Percentiles rank a stretch among this genome's conserved stretches.
These are phyloP conservation scores for Caloenas nicobarica DNA, from an alignment of 2,113 vertebrate genomes.

Conservation along the genomic window DNA sequence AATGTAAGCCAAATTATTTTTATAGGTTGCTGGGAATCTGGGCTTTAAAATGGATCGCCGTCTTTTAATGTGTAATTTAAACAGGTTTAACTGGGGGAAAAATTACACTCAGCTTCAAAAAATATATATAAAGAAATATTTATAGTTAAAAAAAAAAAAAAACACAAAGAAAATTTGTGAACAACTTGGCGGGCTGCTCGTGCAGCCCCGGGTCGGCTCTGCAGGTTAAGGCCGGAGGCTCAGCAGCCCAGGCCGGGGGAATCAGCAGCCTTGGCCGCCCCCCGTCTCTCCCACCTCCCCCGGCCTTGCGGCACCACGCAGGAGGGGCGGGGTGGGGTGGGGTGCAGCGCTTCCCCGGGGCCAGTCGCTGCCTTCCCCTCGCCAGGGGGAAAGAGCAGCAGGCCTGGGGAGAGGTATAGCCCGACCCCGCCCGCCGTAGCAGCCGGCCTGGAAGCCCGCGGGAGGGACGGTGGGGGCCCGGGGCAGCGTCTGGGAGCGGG, in stretches of 20 bases:
- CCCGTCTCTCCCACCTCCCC: not conserved
- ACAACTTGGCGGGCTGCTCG: not conserved
- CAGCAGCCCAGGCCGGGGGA: too few species aligned
- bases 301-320: not conserved
- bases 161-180: not conserved
- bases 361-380: too few species aligned
- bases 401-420: too few species aligned
- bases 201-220: too few species aligned
- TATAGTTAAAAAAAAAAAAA: not conserved
- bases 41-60: not conserved
- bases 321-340: too few species aligned
- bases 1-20: not conserved
- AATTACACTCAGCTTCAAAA: not conserved
- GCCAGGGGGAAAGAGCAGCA: not conserved
- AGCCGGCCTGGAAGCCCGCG: accelerated
- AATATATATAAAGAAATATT: not conserved
- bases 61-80: not conserved
- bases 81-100: not conserved
- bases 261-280: too few species aligned
- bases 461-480: too few species aligned
- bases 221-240: too few species aligned
- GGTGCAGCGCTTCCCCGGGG: accelerated
- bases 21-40: not conserved
- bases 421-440: too few species aligned
- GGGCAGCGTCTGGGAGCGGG: not conserved